Conservation (phyloP, 2,113 vertebrate genomes). For the Lophotis ruficrista region DNA sequence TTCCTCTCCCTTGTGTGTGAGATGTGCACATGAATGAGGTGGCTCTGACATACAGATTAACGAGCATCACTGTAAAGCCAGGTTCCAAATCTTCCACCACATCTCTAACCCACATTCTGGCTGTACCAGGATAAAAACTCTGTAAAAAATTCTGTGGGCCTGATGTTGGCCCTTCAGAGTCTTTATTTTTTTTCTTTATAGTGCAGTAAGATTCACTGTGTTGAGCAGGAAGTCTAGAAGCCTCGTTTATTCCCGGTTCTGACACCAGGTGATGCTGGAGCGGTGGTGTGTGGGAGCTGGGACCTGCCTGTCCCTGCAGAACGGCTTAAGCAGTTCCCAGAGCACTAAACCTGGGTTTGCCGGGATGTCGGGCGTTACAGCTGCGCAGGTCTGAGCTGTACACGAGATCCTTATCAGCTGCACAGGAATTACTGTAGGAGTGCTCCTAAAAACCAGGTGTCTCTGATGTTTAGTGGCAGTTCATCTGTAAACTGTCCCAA, state of each 20-base stretch:
- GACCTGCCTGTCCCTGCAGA: neutral
- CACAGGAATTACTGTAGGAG: neutral
- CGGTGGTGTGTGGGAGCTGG: accelerated
- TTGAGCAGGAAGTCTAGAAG: neutral
- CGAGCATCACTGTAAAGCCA: neutral
- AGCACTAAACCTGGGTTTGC: accelerated
- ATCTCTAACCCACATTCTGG: neutral
- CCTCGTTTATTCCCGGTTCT: neutral
- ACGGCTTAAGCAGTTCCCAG: neutral
- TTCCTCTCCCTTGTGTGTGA: neutral
- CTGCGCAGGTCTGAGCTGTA: neutral
- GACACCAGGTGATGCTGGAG: neutral
- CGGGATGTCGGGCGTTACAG: neutral
- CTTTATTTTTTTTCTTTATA: neutral
- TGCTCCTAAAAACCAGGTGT: too few species aligned
- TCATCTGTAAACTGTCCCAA: neutral
- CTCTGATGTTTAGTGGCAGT: neutral
- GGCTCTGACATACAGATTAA: neutral
- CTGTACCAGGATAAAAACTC: neutral
- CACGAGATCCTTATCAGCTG: neutral
- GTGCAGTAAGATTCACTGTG: neutral
- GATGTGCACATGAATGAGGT: accelerated
- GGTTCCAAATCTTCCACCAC: neutral
- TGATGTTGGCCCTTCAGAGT: neutral
- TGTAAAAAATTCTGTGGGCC: neutral